phyloP scores from a whole-genome alignment of 2,888 invertebrate species.

The Ashinkailepas kermadecensis region DNA sequence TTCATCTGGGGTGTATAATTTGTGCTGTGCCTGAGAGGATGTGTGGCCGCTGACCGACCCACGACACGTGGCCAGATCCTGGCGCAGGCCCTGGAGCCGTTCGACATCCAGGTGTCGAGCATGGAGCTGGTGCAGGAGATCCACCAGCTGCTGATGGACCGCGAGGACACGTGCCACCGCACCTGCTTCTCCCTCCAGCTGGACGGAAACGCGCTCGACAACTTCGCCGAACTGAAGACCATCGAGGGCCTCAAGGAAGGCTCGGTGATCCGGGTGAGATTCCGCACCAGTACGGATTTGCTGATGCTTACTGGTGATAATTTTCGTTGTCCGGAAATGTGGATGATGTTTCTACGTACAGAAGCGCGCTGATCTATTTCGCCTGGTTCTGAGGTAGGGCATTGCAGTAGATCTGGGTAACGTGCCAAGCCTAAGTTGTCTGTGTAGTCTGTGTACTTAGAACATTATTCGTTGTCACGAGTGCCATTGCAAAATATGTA shows the following conservation, averaged over 20 bases:
- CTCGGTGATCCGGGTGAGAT: constrained; percentile 72
- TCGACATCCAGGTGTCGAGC: constrained; percentile 65
- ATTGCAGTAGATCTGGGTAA: no score
- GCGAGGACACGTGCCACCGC: constrained; percentile 96
- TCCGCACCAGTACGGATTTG: no score
- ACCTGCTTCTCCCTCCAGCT: constrained; percentile 96
- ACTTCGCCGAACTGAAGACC: constrained; percentile 95
- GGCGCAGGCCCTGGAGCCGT: constrained; percentile 13
- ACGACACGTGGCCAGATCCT: neutral
- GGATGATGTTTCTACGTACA: no score
- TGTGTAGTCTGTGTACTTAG: no score
- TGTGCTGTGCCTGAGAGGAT: neutral
- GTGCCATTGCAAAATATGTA: no score
- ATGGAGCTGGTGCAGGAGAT: constrained; percentile 97
- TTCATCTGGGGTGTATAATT: neutral
- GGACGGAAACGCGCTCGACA: constrained; percentile 87
- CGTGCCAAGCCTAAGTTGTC: no score
- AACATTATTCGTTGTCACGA: no score
- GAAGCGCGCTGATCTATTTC: no score
- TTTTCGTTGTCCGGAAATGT: no score
- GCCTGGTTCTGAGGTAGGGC: no score
- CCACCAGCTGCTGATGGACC: constrained; percentile 94
- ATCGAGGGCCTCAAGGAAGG: constrained; percentile 93
- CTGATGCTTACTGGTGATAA: no score
- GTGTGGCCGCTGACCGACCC: neutral